Evolutionary conservation across 30 jellyfish, hydroid and myxozoan genomes (phyloP), one percentile per base, ranked within the genome.

Genomic region (Pseudorhiza aurosa): DNA sequence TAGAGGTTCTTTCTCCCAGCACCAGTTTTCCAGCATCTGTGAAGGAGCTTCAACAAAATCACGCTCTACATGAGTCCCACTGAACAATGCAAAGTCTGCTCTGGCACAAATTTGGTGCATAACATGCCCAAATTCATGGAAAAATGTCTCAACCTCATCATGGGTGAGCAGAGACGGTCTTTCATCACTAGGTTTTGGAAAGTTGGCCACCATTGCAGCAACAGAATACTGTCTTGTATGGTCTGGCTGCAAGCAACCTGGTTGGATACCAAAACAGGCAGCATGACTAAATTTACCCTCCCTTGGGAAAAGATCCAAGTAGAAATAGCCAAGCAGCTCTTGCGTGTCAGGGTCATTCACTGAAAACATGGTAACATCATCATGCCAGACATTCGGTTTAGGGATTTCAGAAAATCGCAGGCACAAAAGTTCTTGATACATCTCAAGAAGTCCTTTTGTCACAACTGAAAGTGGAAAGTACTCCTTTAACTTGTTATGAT

Each of bases 31-130:
- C 28, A 92, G 97, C 98, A 92, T 92, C 53, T 92, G 98, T 12
- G 98, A 92, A 1, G 98, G 98, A 12, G 98, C 98, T 81, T 92
- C 98, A 10, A 92, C 98, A 74, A 92, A 92, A 74, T 92, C 98
- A 2, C 98, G 89, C 71, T 92, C 98, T 37, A 92, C 98, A 80
- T 75, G 84, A 2, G 98, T 92, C n/a, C 98, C 98, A 85, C 98
- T 92, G 86, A 92, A 92, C 69, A 53, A 57, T n/a, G 95, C 95
- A 79, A 69, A 92, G 56, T 85, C 89, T 15, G 96, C 91, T 51
- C 49, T 45, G 60, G 97, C 95, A 75, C 98, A 92, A 24, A 92
- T 33, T 42, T 85, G 96, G 72, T 92, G 98, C 98, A 92, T 92
- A 21, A 92, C 98, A 81, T 92, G 98, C 8, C 98, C 98, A 82